Evolutionary conservation across 2,797 vertebrate genomes (phyloP).

Genomic region (Glyptemys insculpta): DNA sequence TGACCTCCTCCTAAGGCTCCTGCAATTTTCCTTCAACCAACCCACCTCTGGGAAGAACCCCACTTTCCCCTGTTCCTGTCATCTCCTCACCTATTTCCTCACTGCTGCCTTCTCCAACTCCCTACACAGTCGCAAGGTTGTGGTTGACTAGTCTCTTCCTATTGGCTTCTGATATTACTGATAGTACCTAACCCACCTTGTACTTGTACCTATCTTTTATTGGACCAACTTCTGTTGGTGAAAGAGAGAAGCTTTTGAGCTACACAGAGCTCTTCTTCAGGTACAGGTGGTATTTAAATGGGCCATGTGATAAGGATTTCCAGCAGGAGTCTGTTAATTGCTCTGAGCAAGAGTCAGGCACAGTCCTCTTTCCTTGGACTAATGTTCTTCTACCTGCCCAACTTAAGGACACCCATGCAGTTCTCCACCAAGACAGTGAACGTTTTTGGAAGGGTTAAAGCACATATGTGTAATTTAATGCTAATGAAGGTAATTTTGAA

Average conservation of each 20-base stretch:
- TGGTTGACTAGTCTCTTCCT: background rate
- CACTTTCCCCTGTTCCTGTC: background rate
- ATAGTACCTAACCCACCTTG: background rate
- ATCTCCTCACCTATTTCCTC: background rate
- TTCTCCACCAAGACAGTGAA: background rate
- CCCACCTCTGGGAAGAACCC: background rate
- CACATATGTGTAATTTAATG: background rate
- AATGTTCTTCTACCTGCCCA: background rate
- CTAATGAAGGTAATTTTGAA: background rate
- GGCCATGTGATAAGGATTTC: background rate
- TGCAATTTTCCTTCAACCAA: background rate
- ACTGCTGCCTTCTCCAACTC: background rate
- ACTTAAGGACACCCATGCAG: background rate
- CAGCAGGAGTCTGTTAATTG: background rate
- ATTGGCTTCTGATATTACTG: background rate
- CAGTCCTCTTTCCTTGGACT: background rate
- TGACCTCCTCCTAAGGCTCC: conserved; percentile 2
- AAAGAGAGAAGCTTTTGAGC: background rate
- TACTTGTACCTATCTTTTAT: background rate
- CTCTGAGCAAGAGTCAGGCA: background rate
- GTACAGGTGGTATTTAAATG: background rate
- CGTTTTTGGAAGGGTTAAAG: background rate
- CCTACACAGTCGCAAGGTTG: background rate
- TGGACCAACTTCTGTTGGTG: no score
- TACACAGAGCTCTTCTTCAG: background rate